Base-by-base conservation (phyloP, 2,113 vertebrate genomes). In the Eudorcas thomsonii region DNA sequence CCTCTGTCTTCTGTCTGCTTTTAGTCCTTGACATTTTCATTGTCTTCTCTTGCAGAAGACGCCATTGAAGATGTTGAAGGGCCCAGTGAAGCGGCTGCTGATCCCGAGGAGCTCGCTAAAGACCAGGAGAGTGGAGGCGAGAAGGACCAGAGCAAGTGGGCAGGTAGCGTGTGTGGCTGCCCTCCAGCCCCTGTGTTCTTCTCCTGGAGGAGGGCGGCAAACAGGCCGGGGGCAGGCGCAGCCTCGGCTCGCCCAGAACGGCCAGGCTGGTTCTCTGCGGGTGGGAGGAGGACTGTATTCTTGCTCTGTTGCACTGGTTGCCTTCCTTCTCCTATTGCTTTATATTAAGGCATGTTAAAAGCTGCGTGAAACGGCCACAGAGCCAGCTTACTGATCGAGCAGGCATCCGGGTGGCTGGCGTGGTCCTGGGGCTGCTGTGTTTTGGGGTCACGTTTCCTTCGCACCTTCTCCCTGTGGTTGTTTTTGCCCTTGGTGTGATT, bases 51-150 rank as follows among this genome's bases (percentile, higher is more conserved):
- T 99, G 98, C 99, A 99, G 99, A 99, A 99, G 99, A 99, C 98
- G 98, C 99, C 96, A 98, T 98, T 97, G 99, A 99, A 99, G 99
- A 99, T 99, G 99, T 99, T 95, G 99, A 99, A 99, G 99, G 99
- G 98, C 99, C 99, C 98, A 99, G 95, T 98, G 99, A 99, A 99
- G 99, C 99, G 91, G 98, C 99, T 77, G 99, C 99, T 85, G 99
- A 99, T 97, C 99, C 99, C 97, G 99, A 99, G 99, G 99, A 99
- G 98, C 99, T 99, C 98, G 98, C 99, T 97, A 99, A 99, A 99
- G 99, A 99, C 97, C 99, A 99, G 98, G 99, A 99, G 98, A 98
- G 99, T 98, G 99, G 99, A 98, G 99, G 99, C 97, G 99, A 99
- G 97, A 99, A 99, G 98, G 99, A 99, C 96, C 99, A 99, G 98